phyloP scores from a whole-genome alignment of 2,113 vertebrate genomes.

The Hoplias malabaricus region DNA sequence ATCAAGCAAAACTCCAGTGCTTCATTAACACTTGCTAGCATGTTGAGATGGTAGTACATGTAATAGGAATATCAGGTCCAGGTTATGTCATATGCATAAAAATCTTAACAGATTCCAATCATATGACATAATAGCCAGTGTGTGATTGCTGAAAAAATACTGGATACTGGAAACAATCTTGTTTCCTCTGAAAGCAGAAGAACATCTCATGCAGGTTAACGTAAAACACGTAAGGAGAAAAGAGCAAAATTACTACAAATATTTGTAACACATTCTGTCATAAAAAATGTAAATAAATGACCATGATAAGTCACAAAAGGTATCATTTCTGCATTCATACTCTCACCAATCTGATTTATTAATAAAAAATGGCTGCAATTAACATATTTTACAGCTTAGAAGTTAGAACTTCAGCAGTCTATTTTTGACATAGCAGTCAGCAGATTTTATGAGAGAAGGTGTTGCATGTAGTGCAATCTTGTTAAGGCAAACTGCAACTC shows the following conservation, averaged over 20 bases:
- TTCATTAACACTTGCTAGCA: neutral
- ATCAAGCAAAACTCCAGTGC: neutral
- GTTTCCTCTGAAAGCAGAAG: conserved; percentile 26
- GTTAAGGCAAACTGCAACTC: conserved; percentile 30
- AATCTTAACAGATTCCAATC: conserved; percentile 27
- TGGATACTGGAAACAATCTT: conserved; percentile 11
- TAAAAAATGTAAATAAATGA: conserved; percentile 11
- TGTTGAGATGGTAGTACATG: conserved; percentile 16
- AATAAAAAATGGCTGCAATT: neutral
- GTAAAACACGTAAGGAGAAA: conserved; percentile 4
- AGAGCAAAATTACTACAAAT: neutral
- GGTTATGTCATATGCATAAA: conserved; percentile 41
- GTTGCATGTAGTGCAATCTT: conserved; percentile 41
- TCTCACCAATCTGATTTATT: neutral
- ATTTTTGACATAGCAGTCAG: conserved; percentile 8
- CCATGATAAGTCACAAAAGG: neutral
- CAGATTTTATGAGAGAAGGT: conserved; percentile 50
- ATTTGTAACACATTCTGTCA: conserved; percentile 39
- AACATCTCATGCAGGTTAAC: conserved; percentile 44
- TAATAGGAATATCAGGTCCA: conserved; percentile 1
- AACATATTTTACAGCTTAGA: neutral
- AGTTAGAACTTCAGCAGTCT: neutral
- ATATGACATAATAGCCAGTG: conserved; percentile 39
- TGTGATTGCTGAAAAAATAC: conserved; percentile 24
- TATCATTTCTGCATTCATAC: no score